Base-by-base conservation (phyloP, 1,140 invertebrate genomes). In the Capitella teleta region DNA sequence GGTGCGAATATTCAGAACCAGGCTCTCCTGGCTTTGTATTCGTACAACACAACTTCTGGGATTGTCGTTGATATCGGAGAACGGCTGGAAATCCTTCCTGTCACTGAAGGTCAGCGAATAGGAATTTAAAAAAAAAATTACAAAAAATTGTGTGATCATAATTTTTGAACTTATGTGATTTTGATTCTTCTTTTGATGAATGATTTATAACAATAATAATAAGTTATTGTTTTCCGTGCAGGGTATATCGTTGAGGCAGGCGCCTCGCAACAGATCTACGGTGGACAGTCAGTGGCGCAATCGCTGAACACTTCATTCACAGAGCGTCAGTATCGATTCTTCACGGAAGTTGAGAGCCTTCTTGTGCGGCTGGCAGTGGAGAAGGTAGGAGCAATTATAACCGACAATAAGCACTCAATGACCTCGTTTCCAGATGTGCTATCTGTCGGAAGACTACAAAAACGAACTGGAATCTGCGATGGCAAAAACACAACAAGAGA, bases 31-130 rank as follows among this genome's bases (percentile, higher is more conserved):
- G 70, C 79, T 28, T 69, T 82, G 2, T 80, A 79, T 61, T 76
- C 79, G 3, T 81, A 82, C 61, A 78, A 78, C 41, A 71, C 78
- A 3, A 77, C 76, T 3, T 79, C 79, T 18, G 80, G 80, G 34
- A 76, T 82, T 48, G 74, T 82, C 36, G 78, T 80, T 4, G 80
- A 82, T 60, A 72, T 82, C 52, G 80, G 80, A 18, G 78, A 82
- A 49, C 60, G 78, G 46, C 70, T 80, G 51, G 79, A 81, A 54
- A 75, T 81, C 47, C 62, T 80, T 43, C 79, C 79, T 23, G 75
- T 81, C 21, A 78, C 74, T 61, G 78, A 80, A 62, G 79, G 79
- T 77, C 54, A 55, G 66, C 57, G 26, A 45, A 14, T 28, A 43
- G 16, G n/a, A 21, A 47, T n/a, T n/a, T n/a, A 34, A 34, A 12